phyloP scores from a whole-genome alignment of 2,888 invertebrate genomes.

The Polyploca ridens region DNA sequence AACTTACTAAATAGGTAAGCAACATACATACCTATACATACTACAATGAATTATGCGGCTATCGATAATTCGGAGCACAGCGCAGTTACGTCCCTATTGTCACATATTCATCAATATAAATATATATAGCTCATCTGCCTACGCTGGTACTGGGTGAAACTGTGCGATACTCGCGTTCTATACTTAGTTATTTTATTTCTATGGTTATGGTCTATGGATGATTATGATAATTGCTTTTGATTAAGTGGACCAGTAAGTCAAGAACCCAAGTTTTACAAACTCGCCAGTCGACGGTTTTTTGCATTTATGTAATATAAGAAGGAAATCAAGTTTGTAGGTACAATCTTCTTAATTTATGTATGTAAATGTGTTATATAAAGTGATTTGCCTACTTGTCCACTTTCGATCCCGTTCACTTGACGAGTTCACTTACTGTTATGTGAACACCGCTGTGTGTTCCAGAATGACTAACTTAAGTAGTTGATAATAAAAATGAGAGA shows the following conservation, averaged over 20 bases:
- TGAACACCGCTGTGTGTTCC: slow-evolving; percentile 28
- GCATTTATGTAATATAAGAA: background rate
- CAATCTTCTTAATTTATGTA: slow-evolving; percentile 6
- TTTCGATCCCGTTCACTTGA: slow-evolving; percentile 20
- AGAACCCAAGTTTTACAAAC: background rate
- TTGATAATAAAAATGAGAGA: no score
- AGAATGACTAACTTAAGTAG: slow-evolving; percentile 25
- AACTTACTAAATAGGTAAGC: no score
- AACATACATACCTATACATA: no score
- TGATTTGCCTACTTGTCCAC: slow-evolving; percentile 15
- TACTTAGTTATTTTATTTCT: no score
- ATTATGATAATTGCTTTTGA: background rate
- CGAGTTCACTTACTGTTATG: slow-evolving; percentile 19
- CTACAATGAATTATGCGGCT: no score
- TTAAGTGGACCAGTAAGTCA: background rate
- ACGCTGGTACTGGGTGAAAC: no score
- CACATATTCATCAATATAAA: no score
- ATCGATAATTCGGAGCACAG: no score
- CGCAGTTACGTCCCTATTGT: no score
- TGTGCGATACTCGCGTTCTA: no score
- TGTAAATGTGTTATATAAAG: slow-evolving; percentile 12
- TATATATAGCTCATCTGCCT: no score
- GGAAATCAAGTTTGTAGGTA: background rate
- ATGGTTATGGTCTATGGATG: background rate
- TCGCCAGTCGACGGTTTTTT: background rate